Base-by-base conservation (phyloP, 2,888 invertebrate species). In the Lydus trimaculatus region DNA sequence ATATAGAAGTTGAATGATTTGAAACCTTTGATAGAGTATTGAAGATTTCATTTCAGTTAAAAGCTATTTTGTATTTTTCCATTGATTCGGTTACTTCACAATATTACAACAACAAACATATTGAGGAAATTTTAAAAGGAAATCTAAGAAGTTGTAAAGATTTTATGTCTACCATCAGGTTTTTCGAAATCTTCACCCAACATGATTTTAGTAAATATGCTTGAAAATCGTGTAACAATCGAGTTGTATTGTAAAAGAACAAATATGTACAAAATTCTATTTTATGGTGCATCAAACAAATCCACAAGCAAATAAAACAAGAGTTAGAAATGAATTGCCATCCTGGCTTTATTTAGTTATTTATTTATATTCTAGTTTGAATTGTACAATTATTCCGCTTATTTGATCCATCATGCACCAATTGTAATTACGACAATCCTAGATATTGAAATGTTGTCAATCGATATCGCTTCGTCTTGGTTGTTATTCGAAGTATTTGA, bases 21-120 rank as follows among this genome's bases (percentile, higher is more conserved):
- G 20, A 20, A 48, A 48, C 11, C 20, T n/a, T 17, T 2, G 2
- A 4, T 33, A 17, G 31, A 15, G 0, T 13, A 39, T n/a, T 25
- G 61, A 36, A 36, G 61, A 39, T 39, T 25, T 39, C 61, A 61
- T 61, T n/a, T 61, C 61, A 33, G 39, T 61, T 36, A 20, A 61
- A 61, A 61, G 39, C 61, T 13, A 39, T 36, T 61, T 36, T 61
- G n/a, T 25, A 73, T 66, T 75, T 75, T 75, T 75, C 73, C 71
- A 25, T 52, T 52, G 13, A 52, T 52, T 52, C 13, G 17, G n/a
- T 25, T 52, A 13, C 52, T 23, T 23, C 5, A n/a, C n/a, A 25
- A 13, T 6, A 23, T 23, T 4, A 48, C 43, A 43, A 43, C 43
- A 43, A 43, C 25, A 25, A 52, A 25, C 52, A 52, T 11, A n/a